Conservation (phyloP, 2,113 vertebrate genomes). For the Tragelaphus scriptus region DNA sequence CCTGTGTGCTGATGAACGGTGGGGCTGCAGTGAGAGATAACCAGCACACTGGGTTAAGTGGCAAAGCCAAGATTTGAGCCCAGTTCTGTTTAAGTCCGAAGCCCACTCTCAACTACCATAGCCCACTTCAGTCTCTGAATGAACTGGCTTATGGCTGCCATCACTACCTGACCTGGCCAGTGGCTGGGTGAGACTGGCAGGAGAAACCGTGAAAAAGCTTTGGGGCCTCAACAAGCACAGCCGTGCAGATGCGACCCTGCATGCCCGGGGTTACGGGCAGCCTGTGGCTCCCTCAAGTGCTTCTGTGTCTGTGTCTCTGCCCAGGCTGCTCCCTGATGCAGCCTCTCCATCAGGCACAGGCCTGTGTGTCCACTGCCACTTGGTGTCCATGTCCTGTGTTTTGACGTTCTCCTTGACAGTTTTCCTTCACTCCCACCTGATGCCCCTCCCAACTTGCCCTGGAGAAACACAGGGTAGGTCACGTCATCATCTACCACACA, state of each 20-base stretch:
- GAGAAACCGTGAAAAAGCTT: neutral
- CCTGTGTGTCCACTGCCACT: neutral
- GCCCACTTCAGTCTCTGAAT: neutral
- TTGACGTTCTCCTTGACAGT: neutral
- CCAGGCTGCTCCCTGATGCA: neutral
- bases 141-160: neutral
- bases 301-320: accelerated
- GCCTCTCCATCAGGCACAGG: neutral
- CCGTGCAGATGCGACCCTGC: neutral
- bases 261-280: accelerated
- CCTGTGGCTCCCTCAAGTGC: accelerated
- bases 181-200: neutral
- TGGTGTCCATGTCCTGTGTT: neutral
- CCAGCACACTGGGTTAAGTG: neutral
- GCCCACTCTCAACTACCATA: neutral
- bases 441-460: neutral
- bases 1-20: neutral
- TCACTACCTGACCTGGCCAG: neutral
- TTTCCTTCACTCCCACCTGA: neutral
- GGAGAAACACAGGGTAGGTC: neutral
- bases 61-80: neutral
- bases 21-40: neutral
- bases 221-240: neutral
- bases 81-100: neutral
- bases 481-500: neutral